Base-by-base conservation (phyloP, 2,113 vertebrate species). In the Brachyhypopomus gauderio region DNA sequence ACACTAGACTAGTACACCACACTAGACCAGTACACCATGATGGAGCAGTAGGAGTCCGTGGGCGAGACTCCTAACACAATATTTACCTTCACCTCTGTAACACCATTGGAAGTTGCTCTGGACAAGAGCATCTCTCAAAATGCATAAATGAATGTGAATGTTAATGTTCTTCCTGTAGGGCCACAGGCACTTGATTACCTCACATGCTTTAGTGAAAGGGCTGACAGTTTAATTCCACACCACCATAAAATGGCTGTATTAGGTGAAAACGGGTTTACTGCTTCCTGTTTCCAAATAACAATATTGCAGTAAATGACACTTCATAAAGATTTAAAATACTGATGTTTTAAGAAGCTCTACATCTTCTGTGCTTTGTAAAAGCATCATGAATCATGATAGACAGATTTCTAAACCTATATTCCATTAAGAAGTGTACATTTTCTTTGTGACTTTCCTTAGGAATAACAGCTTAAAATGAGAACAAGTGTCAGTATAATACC, bases 221-320 rank as follows among this genome's bases (percentile, higher is more conserved):
- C 67, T 59, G 67, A 81, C 62, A 71, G 41, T 77, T 72, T 55
- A 56, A 74, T 80, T 80, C n/a, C 66, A 16, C 60, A 30, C 38
- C 27, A 23, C 9, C 38, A 34, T 41, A 70, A 70, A 27, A 22
- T 22, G 14, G 25, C 16, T 22, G 14, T 69, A n/a, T 77, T 48
- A 1, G 20, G 36, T 56, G 56, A 75, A 60, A 77, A 75, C 45
- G 14, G 23, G 16, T 66, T 48, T 7, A 25, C 27, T 22, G 56
- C 20, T 64, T 48, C 16, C 27, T 80, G 25, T 62, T 12, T 2
- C n/a, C 72, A 80, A 73, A 80, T 72, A 25, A 64, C 55, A 82
- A 36, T 76, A 60, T 75, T 70, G 30, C 30, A 30, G 30, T 30
- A 64, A 79, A 56, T 79, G 58, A 38, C 63, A 85, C 71, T 82